Evolutionary conservation across 2,888 invertebrate species (phyloP), one percentile per base, ranked within the genome.

Genomic region (Papilio demoleus): DNA sequence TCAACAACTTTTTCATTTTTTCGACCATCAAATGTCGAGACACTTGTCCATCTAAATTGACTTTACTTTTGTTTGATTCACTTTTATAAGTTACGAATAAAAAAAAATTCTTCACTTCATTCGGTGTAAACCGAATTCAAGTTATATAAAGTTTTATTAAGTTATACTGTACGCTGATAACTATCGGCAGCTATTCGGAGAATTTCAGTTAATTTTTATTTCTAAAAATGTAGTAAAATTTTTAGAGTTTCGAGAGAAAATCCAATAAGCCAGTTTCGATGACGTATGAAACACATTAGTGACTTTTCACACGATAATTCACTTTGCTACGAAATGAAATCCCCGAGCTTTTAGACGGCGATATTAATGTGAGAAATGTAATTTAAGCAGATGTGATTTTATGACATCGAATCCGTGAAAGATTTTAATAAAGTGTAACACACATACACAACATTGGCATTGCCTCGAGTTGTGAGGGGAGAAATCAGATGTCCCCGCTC

Each of bases 241-340:
- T 45, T 17, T 38, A 45, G 19, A 47, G 5, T 31, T 47, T 4
- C 8, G 67, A 64, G 56, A 47, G 63, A 61, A 64, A 70, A 70
- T 68, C 56, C 71, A 71, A 70, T 71, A 71, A 68, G 66, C 63
- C 47, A 22, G 38, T 59, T 68, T 47, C 58, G 56, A 66, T 66
- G 71, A 71, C 61, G 70, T 66, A 70, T 71, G 68, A 66, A 66
- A 66, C 68, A 70, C 71, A 71, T 71, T 70, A 71, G 70, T 61
- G 17, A 68, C 58, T 27, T 64, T 64, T 40, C 59, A 40, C 58
- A 40, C 63, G 47, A 63, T 64, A 59, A 64, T 59, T 68, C 64
- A 59, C 36, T 63, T 63, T 27, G 45, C 68, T 8, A n/a, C 50
- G 58, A 59, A 64, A 71, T 67, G 42, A 66, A 68, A 70, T 53